phyloP scores from a whole-genome alignment of 2,797 vertebrate species.

The Decapterus maruadsi region DNA sequence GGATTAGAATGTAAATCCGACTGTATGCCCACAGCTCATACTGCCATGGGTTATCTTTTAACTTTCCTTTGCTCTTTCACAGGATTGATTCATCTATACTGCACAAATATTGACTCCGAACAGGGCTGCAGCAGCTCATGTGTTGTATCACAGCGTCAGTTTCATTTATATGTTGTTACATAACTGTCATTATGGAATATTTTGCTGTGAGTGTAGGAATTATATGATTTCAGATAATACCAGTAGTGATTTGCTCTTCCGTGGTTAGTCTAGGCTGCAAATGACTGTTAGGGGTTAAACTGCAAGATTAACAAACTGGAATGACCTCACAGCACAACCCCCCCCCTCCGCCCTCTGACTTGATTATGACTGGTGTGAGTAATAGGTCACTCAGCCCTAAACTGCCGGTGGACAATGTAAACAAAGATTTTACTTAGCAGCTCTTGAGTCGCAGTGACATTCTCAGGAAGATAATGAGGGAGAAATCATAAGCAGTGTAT shows the following conservation, averaged over 20 bases:
- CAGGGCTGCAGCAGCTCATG: background rate
- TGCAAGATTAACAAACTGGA: background rate
- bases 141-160: background rate
- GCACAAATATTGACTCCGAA: background rate
- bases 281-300: background rate
- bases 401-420: background rate
- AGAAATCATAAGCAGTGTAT: slow-evolving; percentile 18
- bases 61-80: slow-evolving; percentile 8
- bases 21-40: slow-evolving; percentile 19
- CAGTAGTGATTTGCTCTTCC: too few species aligned
- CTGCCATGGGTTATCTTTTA: slow-evolving; percentile 12
- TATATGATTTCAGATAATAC: background rate
- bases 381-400: background rate
- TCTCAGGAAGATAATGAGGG: background rate
- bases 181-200: background rate
- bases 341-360: background rate
- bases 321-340: background rate
- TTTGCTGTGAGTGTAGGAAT: background rate
- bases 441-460: background rate
- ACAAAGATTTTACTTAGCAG: slow-evolving; percentile 18
- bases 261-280: background rate
- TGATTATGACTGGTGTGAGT: slow-evolving; percentile 7
- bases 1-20: slow-evolving; percentile 72
- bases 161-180: background rate
- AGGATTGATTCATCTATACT: background rate